phyloP scores from a whole-genome alignment of 2,797 vertebrate genomes.

The Acridotheres tristis region DNA sequence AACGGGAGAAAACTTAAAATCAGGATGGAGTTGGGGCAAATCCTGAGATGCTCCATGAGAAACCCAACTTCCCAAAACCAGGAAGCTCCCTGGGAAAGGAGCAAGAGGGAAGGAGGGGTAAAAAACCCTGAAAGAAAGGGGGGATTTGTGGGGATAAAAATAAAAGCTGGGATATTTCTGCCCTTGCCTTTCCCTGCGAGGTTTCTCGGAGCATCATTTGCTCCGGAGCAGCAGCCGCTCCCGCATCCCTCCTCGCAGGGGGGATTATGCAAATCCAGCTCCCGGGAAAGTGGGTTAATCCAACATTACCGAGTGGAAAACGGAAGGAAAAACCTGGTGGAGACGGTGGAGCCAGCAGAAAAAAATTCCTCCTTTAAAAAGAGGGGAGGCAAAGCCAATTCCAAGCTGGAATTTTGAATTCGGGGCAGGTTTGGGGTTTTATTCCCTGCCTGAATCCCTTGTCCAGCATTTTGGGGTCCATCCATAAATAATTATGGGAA shows the following conservation, averaged over 20 bases:
- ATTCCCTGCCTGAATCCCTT: not conserved
- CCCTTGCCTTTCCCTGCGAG: not conserved
- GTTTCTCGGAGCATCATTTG: slow-evolving; percentile 30
- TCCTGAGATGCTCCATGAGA: rapidly evolving
- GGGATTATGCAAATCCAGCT: slow-evolving; percentile 78
- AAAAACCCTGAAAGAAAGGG: not conserved
- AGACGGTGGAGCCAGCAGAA: rapidly evolving
- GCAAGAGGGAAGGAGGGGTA: not conserved
- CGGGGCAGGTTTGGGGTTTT: rapidly evolving
- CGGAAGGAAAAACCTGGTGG: slow-evolving; percentile 5
- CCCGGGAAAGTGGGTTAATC: slow-evolving; percentile 78
- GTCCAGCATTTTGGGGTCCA: not conserved
- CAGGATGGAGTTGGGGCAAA: not conserved
- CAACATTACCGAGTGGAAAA: slow-evolving; percentile 73
- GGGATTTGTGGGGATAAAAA: slow-evolving; percentile 15
- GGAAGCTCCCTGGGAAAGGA: not conserved
- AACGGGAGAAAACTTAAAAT: not conserved
- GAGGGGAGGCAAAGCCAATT: rapidly evolving
- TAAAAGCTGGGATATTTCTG: not conserved
- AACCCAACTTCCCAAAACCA: rapidly evolving
- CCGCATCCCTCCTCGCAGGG: not conserved
- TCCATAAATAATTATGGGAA: not conserved
- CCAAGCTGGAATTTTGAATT: not conserved
- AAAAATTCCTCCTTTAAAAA: not conserved
- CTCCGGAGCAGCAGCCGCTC: slow-evolving; percentile 5